Evolutionary conservation across 2,888 invertebrate genomes (phyloP).

Genomic region (Eremobia ochroleuca): DNA sequence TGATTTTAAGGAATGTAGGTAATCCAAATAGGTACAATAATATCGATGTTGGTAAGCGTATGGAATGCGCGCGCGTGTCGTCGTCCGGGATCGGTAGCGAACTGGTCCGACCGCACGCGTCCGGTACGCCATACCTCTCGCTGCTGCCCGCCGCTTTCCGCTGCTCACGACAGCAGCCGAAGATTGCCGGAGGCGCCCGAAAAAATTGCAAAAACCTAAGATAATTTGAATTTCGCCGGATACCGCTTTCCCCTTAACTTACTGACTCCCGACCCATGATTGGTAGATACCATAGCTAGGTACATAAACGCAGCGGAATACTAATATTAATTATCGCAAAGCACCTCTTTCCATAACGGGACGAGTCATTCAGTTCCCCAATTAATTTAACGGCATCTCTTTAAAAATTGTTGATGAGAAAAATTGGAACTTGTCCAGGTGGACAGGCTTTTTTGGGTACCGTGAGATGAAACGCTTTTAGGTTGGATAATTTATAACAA

Average conservation of each 20-base stretch:
- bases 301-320: constrained; percentile 40
- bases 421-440: constrained; percentile 75
- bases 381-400: constrained; percentile 76
- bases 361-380: constrained; percentile 75
- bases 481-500: not conserved
- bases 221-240: too few relatives aligned
- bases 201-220: not conserved
- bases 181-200: too few relatives aligned
- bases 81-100: too few relatives aligned
- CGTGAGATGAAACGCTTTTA: constrained; percentile 20
- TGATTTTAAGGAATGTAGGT: too few relatives aligned
- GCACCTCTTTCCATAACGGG: constrained; percentile 71
- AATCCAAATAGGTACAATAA: too few relatives aligned
- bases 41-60: too few relatives aligned
- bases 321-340: constrained; percentile 75
- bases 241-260: too few relatives aligned
- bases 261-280: not conserved
- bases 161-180: too few relatives aligned
- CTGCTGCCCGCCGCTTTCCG: too few relatives aligned
- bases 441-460: constrained; percentile 47
- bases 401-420: constrained; percentile 77
- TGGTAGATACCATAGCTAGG: not conserved
- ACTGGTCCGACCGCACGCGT: too few relatives aligned
- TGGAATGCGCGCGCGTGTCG: too few relatives aligned
- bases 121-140: too few relatives aligned